Conservation (phyloP, 2,888 invertebrate genomes). For the Aplocera efformata region DNA sequence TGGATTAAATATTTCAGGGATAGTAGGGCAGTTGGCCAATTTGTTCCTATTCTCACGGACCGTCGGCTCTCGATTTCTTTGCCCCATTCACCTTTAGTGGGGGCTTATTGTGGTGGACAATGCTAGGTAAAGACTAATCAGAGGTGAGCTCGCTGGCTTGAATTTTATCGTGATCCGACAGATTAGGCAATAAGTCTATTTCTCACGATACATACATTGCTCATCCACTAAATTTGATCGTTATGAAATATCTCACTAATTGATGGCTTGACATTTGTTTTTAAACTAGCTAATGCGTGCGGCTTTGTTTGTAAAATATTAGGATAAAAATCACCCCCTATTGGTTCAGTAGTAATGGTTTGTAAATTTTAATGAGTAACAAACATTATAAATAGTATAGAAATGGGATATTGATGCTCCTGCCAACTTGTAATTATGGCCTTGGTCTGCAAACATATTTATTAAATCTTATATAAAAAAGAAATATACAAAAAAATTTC, state of each 20-base stretch:
- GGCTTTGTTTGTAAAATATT: too few species aligned
- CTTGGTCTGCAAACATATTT: too few species aligned
- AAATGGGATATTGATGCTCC: too few species aligned
- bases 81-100: slow-evolving; percentile 40
- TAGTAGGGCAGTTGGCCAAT: slow-evolving; percentile 33
- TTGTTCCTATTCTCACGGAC: slow-evolving; percentile 43
- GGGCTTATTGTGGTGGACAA: slow-evolving; percentile 28
- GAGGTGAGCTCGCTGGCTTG: slow-evolving; percentile 33
- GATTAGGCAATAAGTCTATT: slow-evolving; percentile 45
- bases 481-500: too few species aligned
- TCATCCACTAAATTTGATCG: slow-evolving; percentile 31
- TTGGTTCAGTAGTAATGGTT: too few species aligned
- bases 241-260: slow-evolving; percentile 36
- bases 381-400: too few species aligned
- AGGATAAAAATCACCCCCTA: too few species aligned
- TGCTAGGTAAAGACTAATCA: slow-evolving; percentile 43
- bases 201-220: slow-evolving; percentile 47
- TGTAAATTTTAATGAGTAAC: too few species aligned
- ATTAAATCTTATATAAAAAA: too few species aligned
- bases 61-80: slow-evolving; percentile 39
- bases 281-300: too few species aligned
- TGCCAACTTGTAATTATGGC: too few species aligned
- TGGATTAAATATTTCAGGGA: slow-evolving; percentile 13
- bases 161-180: slow-evolving; percentile 41
- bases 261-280: neutral